Evolutionary conservation across 2,113 vertebrate species (phyloP), one percentile per base, ranked within the genome.

Genomic region (Triplophysa tibetana): DNA sequence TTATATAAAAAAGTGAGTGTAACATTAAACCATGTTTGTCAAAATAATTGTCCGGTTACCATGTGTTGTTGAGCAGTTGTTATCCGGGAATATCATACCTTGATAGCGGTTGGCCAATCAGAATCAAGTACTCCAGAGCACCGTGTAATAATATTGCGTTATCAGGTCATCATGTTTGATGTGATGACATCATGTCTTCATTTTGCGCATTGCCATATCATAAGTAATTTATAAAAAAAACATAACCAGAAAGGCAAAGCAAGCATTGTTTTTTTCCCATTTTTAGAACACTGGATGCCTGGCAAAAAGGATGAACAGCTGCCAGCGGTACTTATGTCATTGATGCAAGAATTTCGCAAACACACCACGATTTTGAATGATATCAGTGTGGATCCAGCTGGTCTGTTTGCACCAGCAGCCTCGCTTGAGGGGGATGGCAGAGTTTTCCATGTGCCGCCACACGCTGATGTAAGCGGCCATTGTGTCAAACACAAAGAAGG

Each of bases 351-450:
- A 23, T 23, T 50, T 48, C 67, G 19, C 67, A 48, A 43, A 70
- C 67, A 70, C 43, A n/a, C n/a, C 68, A 52, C 68, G 50, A 21
- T 14, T 16, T 14, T 70, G 56, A 79, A 72, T 79, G 67, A 63
- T 79, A 79, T 79, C 77, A 72, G 77, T 70, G 60, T 33, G 62
- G 69, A 64, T 64, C 69, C 78, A 80, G 78, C 68, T 80, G 78
- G 70, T 74, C 33, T 80, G 70, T 74, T 66, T 75, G 61, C 69
- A 73, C 66, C 38, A 23, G n/a, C 17, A 58, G 80, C 58, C 38
- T 16, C 33, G 75, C 66, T 77, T 33, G 19, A 78, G 75, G n/a
- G 70, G 58, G 75, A 48, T n/a, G 63, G 52, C 21, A 41, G 29
- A 79, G 48, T 48, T 72, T 68, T 79, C 63, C 38, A 61, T 79